A percentile compares a stretch with the other conserved stretches of the same genome.
Evolutionary conservation across 2,888 invertebrate species (phyloP).

Genomic region (Falcaria lacertinaria): DNA sequence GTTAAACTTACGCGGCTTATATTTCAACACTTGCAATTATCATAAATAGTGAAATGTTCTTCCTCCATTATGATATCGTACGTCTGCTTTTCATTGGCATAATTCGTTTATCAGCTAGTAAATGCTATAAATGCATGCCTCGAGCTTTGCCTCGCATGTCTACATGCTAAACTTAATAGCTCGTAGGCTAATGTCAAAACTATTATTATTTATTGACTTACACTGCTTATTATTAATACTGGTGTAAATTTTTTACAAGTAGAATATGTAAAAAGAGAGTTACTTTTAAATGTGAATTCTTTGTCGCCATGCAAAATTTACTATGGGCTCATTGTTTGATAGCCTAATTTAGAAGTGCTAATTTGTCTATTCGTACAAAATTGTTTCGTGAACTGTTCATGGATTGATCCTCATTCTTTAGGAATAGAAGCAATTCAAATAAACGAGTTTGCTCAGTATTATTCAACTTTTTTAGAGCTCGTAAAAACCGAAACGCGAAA

Average conservation of each 20-base stretch:
- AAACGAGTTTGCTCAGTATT: neutral
- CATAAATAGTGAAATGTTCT: too few species aligned
- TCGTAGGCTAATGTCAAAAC: slow-evolving; percentile 29
- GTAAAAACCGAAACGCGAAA: slow-evolving; percentile 1
- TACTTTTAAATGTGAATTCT: too few species aligned
- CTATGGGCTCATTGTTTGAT: too few species aligned
- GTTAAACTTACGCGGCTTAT: slow-evolving; percentile 2
- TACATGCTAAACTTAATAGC: slow-evolving; percentile 37
- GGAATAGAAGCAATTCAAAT: neutral
- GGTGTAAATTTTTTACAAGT: too few species aligned
- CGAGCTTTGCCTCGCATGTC: slow-evolving; percentile 33
- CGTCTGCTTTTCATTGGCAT: slow-evolving; percentile 38
- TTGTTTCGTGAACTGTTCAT: neutral
- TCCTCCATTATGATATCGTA: too few species aligned
- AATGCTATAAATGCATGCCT: slow-evolving; percentile 39
- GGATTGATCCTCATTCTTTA: too few species aligned
- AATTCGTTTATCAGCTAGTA: slow-evolving; percentile 46
- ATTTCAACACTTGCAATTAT: neutral
- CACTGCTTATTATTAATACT: too few species aligned
- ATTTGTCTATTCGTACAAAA: slow-evolving; percentile 3
- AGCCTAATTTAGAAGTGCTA: too few species aligned
- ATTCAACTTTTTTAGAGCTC: neutral
- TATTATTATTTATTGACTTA: too few species aligned
- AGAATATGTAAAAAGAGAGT: too few species aligned
- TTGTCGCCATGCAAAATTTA: slow-evolving; percentile 12